Base-by-base conservation (phyloP, 2,797 vertebrate species). In the Hoplostethus atlanticus region DNA sequence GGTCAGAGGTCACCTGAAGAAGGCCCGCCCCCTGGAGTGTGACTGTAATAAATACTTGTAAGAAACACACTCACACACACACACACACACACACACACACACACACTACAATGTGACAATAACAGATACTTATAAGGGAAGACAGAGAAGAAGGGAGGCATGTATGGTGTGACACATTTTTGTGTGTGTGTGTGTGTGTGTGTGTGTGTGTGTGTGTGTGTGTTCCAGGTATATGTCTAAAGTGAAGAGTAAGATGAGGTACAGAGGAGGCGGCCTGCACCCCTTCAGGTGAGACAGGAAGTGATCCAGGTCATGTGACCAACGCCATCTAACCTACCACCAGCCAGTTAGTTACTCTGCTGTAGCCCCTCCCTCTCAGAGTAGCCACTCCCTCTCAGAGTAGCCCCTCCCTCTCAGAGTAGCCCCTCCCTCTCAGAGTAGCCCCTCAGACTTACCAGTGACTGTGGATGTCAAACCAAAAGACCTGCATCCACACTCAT, bases 1-100 rank as follows among this genome's bases (percentile, higher is more conserved):
- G 89, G 97, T 99, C 85, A 95, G 96, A 91, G 97, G 97, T 79
- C 98, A 99, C 84, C 93, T 98, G 79, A 98, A 98, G 91, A 98
- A 95, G 88, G 96, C 96, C 70, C 92, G 97, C 1, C 97, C 97
- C 3, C 95, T 96, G 55, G 95, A 97, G 73, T 99, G 98, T 77
- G 96, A 97, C 53, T 99, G 98, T 85, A 96, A 94, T 68, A 96
- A 93, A 78, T 92, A 95, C 84, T 94, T 96, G 98, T 99, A 50
- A 90, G 92, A 70, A 25, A 21, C 31, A 6, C 58, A 44, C 57
- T 38, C 7, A 66, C 42, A 4, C 25, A 16, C 58, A 61, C 11
- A 36, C 17, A 16, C 17, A 34, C 53, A 46, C 7, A 66, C 42
- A 4, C 25, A 16, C 58, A 61, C 11, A 36, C 17, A 16, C 17